Evolutionary conservation across 1,140 invertebrate species (phyloP).

Genomic region (Melipona quadrifasciata): DNA sequence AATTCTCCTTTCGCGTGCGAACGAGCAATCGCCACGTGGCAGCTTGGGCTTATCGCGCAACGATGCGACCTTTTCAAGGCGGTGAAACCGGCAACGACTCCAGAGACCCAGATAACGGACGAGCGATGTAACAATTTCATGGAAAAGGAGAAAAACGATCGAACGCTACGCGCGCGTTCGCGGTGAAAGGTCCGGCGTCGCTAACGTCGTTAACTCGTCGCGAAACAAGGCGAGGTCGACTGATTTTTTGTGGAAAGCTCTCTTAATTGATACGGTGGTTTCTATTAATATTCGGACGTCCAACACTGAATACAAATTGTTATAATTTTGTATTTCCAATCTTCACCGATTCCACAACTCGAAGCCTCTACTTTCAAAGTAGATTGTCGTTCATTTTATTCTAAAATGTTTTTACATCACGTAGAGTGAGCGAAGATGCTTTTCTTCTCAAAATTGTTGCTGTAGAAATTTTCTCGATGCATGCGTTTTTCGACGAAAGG

Average conservation of each 20-base stretch:
- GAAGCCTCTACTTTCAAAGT: too few species aligned
- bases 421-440: too few species aligned
- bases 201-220: slow-evolving; percentile 31
- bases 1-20: not conserved
- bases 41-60: slow-evolving; percentile 31
- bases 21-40: slow-evolving; percentile 28
- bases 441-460: too few species aligned
- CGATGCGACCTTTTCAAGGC: slow-evolving; percentile 52
- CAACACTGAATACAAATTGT: too few species aligned
- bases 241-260: slow-evolving; percentile 23
- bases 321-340: too few species aligned
- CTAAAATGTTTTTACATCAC: too few species aligned
- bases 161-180: not conserved
- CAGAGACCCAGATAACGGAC: slow-evolving; percentile 34
- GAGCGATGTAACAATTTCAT: slow-evolving; percentile 55
- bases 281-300: not conserved
- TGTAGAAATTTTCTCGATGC: too few species aligned
- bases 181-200: slow-evolving; percentile 41
- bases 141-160: slow-evolving; percentile 29
- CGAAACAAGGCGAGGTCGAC: slow-evolving; percentile 1
- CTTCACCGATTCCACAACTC: too few species aligned
- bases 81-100: slow-evolving; percentile 33
- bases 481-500: too few species aligned
- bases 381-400: too few species aligned
- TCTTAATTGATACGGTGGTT: too few species aligned